phyloP scores from a whole-genome alignment of 2,797 vertebrate species.

The Coregonus ussuriensis region DNA sequence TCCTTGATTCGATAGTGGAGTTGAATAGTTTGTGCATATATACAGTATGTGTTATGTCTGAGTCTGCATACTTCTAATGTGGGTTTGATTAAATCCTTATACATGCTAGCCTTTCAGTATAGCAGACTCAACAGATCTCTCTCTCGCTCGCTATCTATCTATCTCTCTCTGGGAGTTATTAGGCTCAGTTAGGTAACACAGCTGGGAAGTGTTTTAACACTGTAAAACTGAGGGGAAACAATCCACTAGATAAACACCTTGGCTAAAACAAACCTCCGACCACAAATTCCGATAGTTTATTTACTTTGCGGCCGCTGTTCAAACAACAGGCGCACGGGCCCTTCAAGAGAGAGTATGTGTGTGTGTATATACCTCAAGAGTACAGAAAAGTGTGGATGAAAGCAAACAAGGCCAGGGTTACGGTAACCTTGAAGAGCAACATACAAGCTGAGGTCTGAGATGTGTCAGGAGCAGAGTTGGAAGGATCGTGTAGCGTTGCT shows the following conservation, averaged over 20 bases:
- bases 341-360: background rate
- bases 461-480: background rate
- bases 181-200: constrained; percentile 6
- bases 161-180: background rate
- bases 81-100: background rate
- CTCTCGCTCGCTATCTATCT: background rate
- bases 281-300: constrained; percentile 17
- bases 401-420: background rate
- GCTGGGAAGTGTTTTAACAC: constrained; percentile 20
- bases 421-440: constrained; percentile 1
- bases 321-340: background rate
- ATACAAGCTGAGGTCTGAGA: background rate
- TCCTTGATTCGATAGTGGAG: background rate
- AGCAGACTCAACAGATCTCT: background rate
- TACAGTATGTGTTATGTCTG: background rate
- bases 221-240: background rate
- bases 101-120: background rate
- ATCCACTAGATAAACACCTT: constrained; percentile 13
- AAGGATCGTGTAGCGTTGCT: background rate
- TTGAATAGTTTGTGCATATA: background rate
- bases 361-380: too few relatives aligned
- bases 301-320: constrained; percentile 14
- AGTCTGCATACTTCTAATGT: constrained; percentile 4
- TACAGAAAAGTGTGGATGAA: background rate
- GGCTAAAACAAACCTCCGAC: constrained; percentile 4